Percentiles rank a stretch among this genome's conserved stretches.
phyloP scores from a whole-genome alignment of 2,888 invertebrate species.

The Drosophila mayaguana region DNA sequence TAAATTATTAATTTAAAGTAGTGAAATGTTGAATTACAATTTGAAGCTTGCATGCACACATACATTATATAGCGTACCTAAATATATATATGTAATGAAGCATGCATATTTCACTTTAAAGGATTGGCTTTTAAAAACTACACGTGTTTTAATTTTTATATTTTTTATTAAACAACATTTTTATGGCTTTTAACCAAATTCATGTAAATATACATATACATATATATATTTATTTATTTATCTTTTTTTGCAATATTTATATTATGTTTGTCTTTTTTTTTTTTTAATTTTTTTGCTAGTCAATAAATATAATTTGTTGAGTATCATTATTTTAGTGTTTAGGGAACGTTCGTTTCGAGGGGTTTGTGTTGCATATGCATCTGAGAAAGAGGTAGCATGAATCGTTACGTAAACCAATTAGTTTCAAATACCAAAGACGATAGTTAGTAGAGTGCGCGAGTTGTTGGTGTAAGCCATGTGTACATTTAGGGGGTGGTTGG shows the following conservation, averaged over 20 bases:
- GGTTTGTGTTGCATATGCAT: conserved; percentile 27
- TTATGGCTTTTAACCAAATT: conserved; percentile 58
- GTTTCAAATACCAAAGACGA: conserved; percentile 43
- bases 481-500: conserved; percentile 24
- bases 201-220: conserved; percentile 43
- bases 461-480: conserved; percentile 25
- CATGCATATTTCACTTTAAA: conserved; percentile 26
- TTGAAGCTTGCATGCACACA: conserved; percentile 30
- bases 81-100: conserved; percentile 8
- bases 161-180: conserved; percentile 55
- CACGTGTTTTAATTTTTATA: conserved; percentile 32
- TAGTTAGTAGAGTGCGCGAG: conserved; percentile 21
- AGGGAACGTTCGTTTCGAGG: conserved; percentile 52
- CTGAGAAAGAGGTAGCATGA: conserved; percentile 73
- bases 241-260: conserved; percentile 34
- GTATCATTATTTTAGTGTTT: conserved; percentile 49
- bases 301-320: conserved; percentile 56
- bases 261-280: conserved; percentile 28
- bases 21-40: conserved; percentile 11
- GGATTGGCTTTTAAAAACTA: conserved; percentile 50
- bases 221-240: conserved; percentile 22
- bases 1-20: neutral
- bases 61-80: conserved; percentile 8
- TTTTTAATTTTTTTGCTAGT: conserved; percentile 48
- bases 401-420: conserved; percentile 58